Evolutionary conservation across 2,113 vertebrate species (phyloP).

Genomic region (Poicephalus meyeri): DNA sequence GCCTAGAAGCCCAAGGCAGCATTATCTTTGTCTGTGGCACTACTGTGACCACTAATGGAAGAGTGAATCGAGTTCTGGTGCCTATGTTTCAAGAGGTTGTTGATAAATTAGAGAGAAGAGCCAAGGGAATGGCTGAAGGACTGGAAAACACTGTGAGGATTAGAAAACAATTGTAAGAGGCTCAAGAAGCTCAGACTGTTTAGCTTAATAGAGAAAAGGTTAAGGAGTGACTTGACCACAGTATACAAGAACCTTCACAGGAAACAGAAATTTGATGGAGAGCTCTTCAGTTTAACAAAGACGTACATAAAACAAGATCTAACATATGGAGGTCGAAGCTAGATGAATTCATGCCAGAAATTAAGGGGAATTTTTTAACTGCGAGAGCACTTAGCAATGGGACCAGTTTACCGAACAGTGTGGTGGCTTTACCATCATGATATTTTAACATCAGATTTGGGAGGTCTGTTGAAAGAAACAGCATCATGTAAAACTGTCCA

Average conservation of each 20-base stretch:
- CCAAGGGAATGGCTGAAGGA: constrained; percentile 50
- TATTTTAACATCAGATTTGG: neutral
- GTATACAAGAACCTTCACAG: constrained; percentile 53
- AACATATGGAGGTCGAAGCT: neutral
- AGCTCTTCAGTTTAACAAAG: constrained; percentile 64
- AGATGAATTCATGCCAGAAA: constrained; percentile 13
- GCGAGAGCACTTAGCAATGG: neutral
- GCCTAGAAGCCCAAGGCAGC: neutral
- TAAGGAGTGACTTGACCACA: constrained; percentile 58
- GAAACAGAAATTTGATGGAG: constrained; percentile 58
- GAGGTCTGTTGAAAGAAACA: neutral
- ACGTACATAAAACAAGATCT: neutral
- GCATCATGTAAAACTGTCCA: neutral
- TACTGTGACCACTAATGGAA: constrained; percentile 50
- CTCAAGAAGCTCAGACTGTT: constrained; percentile 67
- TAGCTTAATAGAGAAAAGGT: constrained; percentile 66
- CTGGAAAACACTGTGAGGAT: constrained; percentile 55
- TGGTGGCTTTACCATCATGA: accelerated
- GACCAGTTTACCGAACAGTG: neutral
- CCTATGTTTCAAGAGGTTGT: constrained; percentile 62
- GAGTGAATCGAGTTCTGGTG: neutral
- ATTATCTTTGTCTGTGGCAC: constrained; percentile 29
- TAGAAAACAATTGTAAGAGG: constrained; percentile 66
- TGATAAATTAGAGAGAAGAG: constrained; percentile 59
- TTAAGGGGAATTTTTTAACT: neutral